phyloP scores from a whole-genome alignment of 2,797 vertebrate genomes.

The Rhodeus uyekii region DNA sequence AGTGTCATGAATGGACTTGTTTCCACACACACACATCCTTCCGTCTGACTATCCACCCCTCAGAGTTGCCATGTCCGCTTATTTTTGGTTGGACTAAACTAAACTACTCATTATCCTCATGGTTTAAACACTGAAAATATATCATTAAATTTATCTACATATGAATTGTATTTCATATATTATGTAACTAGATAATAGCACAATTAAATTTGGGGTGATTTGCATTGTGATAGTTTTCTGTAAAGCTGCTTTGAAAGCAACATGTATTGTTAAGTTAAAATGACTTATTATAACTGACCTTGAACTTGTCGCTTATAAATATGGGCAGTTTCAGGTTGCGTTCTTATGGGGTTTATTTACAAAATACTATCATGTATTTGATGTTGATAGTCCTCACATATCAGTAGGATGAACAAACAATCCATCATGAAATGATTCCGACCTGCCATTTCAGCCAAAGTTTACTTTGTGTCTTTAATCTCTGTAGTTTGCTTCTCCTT shows the following conservation, averaged over 20 bases:
- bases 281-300: neutral
- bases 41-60: neutral
- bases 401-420: neutral
- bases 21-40: slow-evolving; percentile 32
- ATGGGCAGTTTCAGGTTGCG: neutral
- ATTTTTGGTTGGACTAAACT: neutral
- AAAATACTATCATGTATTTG: neutral
- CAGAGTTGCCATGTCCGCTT: neutral
- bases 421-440: neutral
- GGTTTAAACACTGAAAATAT: neutral
- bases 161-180: neutral
- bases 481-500: neutral
- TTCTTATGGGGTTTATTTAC: neutral
- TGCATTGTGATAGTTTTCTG: no score
- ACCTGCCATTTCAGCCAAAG: neutral
- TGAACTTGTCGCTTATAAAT: neutral
- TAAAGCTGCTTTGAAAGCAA: neutral
- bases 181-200: neutral
- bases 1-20: slow-evolving; percentile 48
- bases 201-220: no score
- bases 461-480: neutral
- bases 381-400: neutral
- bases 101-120: neutral
- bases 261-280: neutral
- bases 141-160: neutral